Conservation (phyloP, 2,113 vertebrate genomes). For the pig (Sus scrofa) region T2T-Sscrofa CM000825.6:55159501-55160000, state of each 20-base stretch:
- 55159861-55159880: background rate
- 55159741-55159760: background rate
- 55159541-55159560: background rate
- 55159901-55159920: background rate
- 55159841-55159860: background rate
- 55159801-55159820: background rate
- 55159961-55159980: too few species aligned
- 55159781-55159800: background rate
- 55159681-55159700: background rate
- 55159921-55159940: background rate
- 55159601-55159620: background rate
- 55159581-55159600: background rate
- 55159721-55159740: background rate
- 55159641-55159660: background rate
- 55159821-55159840: background rate
- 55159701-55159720: background rate
- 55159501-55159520: background rate
- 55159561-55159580: background rate
- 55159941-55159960: background rate
- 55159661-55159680: background rate
- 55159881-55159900: background rate
- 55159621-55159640: background rate
- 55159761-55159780: background rate
- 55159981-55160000: too few species aligned
- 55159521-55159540: background rate